A percentile compares a stretch with the other conserved stretches of the same genome.
Conservation (phyloP, 2,797 vertebrate species). For the Margarornis squamiger region DNA sequence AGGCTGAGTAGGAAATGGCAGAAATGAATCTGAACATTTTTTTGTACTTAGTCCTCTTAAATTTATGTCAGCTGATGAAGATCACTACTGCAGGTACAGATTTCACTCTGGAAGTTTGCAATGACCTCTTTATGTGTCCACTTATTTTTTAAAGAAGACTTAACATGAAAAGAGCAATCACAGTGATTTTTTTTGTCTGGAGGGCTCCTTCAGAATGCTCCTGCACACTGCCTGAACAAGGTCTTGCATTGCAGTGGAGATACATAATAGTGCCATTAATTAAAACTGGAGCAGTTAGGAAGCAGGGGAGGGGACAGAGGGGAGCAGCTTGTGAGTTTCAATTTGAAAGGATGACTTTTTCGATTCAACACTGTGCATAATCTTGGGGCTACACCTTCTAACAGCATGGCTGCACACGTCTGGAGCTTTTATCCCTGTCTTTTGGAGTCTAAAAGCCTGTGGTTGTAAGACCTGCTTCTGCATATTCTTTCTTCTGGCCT, state of each 20-base stretch:
- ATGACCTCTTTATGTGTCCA: background rate
- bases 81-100: background rate
- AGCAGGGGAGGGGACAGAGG: background rate
- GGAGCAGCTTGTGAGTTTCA: background rate
- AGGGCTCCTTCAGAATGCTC: background rate
- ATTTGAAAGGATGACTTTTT: background rate
- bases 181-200: background rate
- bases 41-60: background rate
- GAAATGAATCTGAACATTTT: background rate
- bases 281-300: background rate
- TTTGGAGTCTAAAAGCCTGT: background rate
- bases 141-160: background rate
- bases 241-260: background rate
- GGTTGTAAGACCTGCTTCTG: background rate
- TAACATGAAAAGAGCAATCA: background rate
- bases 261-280: background rate
- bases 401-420: fast-evolving
- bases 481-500: background rate
- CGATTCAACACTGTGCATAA: fast-evolving
- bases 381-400: background rate
- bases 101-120: background rate
- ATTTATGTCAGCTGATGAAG: background rate
- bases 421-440: background rate
- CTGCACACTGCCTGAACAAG: background rate
- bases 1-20: background rate